These are phyloP conservation scores for Halcyon chelicuti DNA, from an alignment of 2,797 vertebrate species.

Conservation along the genomic window DNA sequence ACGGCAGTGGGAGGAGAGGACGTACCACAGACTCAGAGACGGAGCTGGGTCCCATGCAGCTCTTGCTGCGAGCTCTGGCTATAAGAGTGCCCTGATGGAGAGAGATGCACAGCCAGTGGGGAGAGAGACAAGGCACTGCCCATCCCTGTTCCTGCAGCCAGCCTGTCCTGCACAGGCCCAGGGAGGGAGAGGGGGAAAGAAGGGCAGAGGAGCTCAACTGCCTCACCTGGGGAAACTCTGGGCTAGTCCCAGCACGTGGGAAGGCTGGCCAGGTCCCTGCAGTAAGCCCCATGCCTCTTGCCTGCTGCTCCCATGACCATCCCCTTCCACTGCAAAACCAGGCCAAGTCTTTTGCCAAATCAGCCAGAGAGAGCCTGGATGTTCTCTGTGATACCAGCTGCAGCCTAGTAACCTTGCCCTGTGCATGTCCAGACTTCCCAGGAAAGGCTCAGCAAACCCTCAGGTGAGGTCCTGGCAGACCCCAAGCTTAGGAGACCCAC, in stretches of 20 bases:
- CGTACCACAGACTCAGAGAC: constrained; percentile 89
- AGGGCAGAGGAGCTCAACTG: background rate
- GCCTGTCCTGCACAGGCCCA: background rate
- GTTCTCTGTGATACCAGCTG: background rate
- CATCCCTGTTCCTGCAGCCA: background rate
- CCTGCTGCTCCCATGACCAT: background rate
- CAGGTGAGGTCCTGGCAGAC: background rate
- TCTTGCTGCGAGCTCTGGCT: constrained; percentile 87
- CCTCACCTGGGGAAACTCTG: background rate
- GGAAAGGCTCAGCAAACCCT: background rate
- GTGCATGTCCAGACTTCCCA: background rate
- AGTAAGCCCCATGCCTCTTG: background rate
- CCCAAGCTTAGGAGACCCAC: background rate
- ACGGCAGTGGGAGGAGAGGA: constrained; percentile 72
- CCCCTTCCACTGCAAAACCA: background rate
- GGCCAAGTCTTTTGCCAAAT: background rate
- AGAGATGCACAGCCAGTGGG: constrained; percentile 78
- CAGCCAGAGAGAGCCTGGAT: background rate
- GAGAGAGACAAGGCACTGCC: background rate
- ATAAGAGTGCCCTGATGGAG: constrained; percentile 88
- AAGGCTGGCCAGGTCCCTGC: background rate
- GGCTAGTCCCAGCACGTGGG: background rate
- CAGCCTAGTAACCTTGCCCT: background rate
- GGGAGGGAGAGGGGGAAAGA: background rate
- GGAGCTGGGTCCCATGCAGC: constrained; percentile 84